phyloP scores from a whole-genome alignment of 2,797 vertebrate species.

The Microctenopoma lineatum region DNA sequence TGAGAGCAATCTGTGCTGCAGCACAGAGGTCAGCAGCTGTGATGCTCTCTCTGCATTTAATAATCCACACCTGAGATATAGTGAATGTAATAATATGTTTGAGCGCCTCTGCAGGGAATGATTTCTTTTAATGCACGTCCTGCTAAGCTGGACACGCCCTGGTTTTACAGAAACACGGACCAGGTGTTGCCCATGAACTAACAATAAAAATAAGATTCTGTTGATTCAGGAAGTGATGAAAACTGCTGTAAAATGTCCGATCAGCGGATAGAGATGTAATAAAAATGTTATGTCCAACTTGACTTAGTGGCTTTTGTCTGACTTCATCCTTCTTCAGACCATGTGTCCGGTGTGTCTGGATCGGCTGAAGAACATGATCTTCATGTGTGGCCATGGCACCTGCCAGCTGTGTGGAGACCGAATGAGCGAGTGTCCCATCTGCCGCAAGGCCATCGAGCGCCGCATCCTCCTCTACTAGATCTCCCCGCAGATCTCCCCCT shows the following conservation, averaged over 20 bases:
- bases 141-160: background rate
- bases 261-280: background rate
- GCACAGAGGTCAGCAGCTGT: background rate
- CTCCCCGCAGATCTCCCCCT: constrained; percentile 13
- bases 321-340: constrained; percentile 82
- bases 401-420: constrained; percentile 98
- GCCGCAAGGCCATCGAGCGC: constrained; percentile 97
- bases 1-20: constrained; percentile 53
- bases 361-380: constrained; percentile 99
- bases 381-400: constrained; percentile 98
- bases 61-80: background rate
- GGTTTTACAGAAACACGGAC: background rate
- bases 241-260: constrained; percentile 2
- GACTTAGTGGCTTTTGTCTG: background rate
- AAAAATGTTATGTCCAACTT: background rate
- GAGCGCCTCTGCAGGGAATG: too few relatives aligned
- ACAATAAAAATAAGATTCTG: background rate
- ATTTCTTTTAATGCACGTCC: background rate
- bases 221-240: background rate
- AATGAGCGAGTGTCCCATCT: constrained; percentile 99
- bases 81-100: background rate
- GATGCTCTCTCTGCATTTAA: background rate
- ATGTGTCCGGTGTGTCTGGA: constrained; percentile 99
- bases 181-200: background rate
- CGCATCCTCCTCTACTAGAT: constrained; percentile 96